Base-by-base conservation (phyloP, 2,113 vertebrate genomes). In the Pseudopipra pipra region DNA sequence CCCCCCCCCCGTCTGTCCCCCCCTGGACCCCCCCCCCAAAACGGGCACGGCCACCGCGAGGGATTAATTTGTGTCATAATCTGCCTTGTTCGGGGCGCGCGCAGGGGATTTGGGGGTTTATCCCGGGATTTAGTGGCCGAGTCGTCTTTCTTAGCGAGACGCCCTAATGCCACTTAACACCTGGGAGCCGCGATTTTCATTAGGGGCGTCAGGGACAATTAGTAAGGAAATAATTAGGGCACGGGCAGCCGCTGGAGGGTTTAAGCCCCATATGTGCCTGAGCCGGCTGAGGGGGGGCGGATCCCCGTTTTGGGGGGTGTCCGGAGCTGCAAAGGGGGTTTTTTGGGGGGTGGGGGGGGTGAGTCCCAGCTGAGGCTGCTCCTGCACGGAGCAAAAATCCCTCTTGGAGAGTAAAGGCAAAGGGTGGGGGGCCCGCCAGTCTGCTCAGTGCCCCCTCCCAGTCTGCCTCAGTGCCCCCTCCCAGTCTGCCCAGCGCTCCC, bases 21-120 rank as follows among this genome's bases (percentile, higher is more conserved):
- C 37, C 37, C 37, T 37, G 37, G 37, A 37, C 37, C 37, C 37
- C 37, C 37, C 37, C 37, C 37, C 37, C 37, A 37, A 37, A 37
- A 37, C 37, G 37, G 37, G 37, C 37, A 37, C 37, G 37, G 37
- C 37, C 37, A 37, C 37, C 9, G 37, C 37, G 37, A 27, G 28
- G 43, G 98, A 98, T 98, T 98, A 98, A 83, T 92, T 83, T 97
- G 98, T 98, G 98, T 98, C 97, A 98, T 98, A 98, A 98, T 96
- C 98, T 96, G 95, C 98, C 98, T 97, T 97, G 66, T 37, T 37
- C 37, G 37, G 37, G 37, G 37, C 37, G 37, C 37, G 37, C 76
- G 97, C 97, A n/a, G 79, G 96, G 87, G 98, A 98, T 98, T 98
- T 95, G 92, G 73, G 89, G 93, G 94, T 59, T 75, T 59, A 75